Evolutionary conservation across 2,888 invertebrate species (phyloP).

Genomic region (Hypsopygia costalis): DNA sequence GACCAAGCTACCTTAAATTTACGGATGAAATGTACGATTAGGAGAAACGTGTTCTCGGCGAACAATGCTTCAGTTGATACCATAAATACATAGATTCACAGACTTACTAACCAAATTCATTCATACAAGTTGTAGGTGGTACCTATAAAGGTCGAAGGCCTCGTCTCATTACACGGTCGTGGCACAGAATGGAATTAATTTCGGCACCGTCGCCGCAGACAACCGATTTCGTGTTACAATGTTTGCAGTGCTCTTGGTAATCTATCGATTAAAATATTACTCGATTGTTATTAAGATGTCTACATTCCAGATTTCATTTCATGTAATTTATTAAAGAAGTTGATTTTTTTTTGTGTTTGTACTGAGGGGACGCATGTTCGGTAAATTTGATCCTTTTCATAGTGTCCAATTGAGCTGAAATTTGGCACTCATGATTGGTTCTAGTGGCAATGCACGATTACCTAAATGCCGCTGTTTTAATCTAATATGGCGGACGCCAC

Average conservation of each 20-base stretch:
- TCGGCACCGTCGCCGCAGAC: conserved; percentile 51
- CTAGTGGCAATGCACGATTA: no score
- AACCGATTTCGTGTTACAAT: conserved; percentile 47
- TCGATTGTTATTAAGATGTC: conserved; percentile 10
- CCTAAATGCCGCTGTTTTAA: no score
- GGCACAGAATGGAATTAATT: conserved; percentile 65
- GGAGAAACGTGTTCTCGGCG: no score
- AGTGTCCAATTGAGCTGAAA: no score
- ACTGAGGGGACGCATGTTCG: no score
- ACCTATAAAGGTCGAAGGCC: conserved; percentile 19
- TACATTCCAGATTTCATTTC: background rate
- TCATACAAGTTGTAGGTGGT: background rate
- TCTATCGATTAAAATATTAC: conserved; percentile 37
- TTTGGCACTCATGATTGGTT: no score
- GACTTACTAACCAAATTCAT: background rate
- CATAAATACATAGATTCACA: background rate
- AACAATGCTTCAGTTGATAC: no score
- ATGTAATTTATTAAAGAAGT: background rate
- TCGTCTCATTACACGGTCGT: conserved; percentile 48
- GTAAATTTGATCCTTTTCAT: no score
- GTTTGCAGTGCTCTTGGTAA: conserved; percentile 38
- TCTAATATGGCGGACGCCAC: no score
- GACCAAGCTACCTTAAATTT: no score
- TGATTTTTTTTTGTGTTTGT: no score
- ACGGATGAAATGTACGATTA: no score